Evolutionary conservation across 2,797 vertebrate species (phyloP).

Genomic region (Nyctalus aviator): DNA sequence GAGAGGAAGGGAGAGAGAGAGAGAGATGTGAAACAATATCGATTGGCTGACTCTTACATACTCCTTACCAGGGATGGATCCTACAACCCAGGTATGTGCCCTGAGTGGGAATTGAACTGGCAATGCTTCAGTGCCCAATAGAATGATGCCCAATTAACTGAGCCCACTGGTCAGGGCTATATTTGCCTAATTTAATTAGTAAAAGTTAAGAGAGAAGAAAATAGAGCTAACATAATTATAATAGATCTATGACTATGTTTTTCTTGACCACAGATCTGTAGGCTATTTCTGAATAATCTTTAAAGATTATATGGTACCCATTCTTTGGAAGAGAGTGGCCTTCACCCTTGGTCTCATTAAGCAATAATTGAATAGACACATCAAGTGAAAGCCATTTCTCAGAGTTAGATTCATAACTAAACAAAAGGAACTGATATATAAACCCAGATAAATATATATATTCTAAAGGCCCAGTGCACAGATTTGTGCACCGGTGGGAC

Average conservation of each 20-base stretch:
- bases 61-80: too few species aligned
- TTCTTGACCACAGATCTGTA: background rate
- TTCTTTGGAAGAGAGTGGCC: background rate
- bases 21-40: too few species aligned
- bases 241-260: constrained; percentile 19
- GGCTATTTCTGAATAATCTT: constrained; percentile 34
- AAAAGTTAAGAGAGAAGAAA: constrained; percentile 42
- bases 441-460: too few species aligned
- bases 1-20: too few species aligned
- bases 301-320: background rate
- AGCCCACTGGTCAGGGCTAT: background rate
- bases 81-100: too few species aligned
- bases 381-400: background rate
- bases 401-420: background rate
- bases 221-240: constrained; percentile 3
- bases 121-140: too few species aligned
- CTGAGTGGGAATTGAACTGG: too few species aligned
- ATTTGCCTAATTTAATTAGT: constrained; percentile 53
- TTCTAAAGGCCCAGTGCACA: too few species aligned
- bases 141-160: too few species aligned
- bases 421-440: background rate
- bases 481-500: too few species aligned
- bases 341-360: background rate
- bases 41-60: too few species aligned
- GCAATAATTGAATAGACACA: background rate